Conservation (phyloP, 2,888 invertebrate species). For the Caenorhabditis macrosperma region DNA sequence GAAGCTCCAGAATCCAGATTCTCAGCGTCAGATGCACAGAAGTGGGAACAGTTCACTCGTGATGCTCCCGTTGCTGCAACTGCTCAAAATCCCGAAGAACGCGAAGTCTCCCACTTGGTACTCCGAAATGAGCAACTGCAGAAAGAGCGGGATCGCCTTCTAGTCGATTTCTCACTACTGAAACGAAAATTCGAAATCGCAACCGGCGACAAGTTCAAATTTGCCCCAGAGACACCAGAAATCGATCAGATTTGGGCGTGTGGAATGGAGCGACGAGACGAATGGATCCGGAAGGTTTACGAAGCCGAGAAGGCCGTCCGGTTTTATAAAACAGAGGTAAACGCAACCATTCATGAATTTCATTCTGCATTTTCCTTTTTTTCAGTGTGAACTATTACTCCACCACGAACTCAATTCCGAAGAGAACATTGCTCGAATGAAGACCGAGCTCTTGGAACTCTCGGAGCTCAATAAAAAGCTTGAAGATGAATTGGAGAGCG, state of each 20-base stretch:
- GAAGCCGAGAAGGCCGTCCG: constrained; percentile 62
- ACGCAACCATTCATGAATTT: neutral
- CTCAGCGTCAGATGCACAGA: neutral
- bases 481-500: constrained; percentile 86
- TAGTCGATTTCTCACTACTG: constrained; percentile 61
- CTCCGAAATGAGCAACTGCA: constrained; percentile 35
- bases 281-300: constrained; percentile 57
- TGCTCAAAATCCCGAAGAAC: neutral
- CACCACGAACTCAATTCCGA: constrained; percentile 22
- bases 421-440: constrained; percentile 13
- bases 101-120: constrained; percentile 1
- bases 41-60: neutral
- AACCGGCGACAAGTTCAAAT: constrained; percentile 7
- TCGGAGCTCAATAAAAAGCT: constrained; percentile 21
- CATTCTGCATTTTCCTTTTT: neutral
- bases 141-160: constrained; percentile 58
- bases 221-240: constrained; percentile 4
- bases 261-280: constrained; percentile 59
- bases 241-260: constrained; percentile 53
- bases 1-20: constrained; percentile 2
- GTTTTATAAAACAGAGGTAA: constrained; percentile 72
- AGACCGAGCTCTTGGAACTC: neutral
- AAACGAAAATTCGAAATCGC: constrained; percentile 48
- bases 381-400: constrained; percentile 53
- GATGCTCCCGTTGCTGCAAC: neutral